Base-by-base conservation (phyloP, 1,140 invertebrate species). In the Ceratina japonica region DNA sequence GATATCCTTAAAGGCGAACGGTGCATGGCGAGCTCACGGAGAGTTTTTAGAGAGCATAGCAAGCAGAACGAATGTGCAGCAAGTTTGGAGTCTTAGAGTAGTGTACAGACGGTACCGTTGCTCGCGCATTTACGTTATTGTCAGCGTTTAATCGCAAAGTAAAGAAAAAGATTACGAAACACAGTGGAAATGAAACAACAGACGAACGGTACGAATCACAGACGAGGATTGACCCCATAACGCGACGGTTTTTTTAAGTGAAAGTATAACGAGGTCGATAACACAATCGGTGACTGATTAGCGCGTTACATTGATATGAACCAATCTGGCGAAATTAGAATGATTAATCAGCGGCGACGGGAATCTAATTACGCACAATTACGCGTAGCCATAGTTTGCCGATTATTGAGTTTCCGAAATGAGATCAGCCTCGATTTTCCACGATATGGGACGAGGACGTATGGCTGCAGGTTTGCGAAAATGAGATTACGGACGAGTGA, bases 391-490 rank as follows among this genome's bases (percentile, higher is more conserved):
- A 62, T 58, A 54, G 76, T 75, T 83, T 59, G 70, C 74, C 81
- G 76, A 80, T 75, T 65, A 80, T 72, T 18, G 75, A 71, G 37
- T 75, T 83, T 75, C 71, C 82, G 81, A 22, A 74, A 71, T 31
- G 71, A 72, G 76, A 84, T 75, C 51, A 64, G n/a, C 18, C 49
- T 64, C 4, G 79, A 83, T 84, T 83, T 75, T 70, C 70, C 13
- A 56, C 13, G 71, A 84, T 80, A 56, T 59, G 49, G 61, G 61
- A 44, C 16, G 18, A 66, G 79, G 49, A 79, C 54, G 44, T n/a
- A 73, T 18, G 54, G 24, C 31, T 49, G 31, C 22, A 24, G 31
- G 51, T 70, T 62, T 7, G 54, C n/a, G 49, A 64, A 24, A 49
- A 37, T 62, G 37, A 15, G 22, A 18, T 56, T 44, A 22, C 20